These are phyloP conservation scores for Lepilemur septentrionalis DNA, from an alignment of 2,797 vertebrate species.

Conservation along the genomic window DNA sequence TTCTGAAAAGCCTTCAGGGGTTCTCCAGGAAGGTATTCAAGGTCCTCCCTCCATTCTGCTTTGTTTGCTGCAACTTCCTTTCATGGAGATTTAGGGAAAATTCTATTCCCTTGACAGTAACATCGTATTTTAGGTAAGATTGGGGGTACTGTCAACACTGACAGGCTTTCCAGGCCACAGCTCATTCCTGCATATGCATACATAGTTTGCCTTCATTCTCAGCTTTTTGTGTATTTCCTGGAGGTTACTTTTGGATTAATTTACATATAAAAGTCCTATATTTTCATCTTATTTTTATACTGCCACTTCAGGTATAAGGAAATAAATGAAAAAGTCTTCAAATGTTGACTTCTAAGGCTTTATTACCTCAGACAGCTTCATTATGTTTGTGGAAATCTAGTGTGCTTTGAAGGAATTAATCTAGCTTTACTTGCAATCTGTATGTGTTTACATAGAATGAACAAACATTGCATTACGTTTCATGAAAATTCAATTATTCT, in stretches of 20 bases:
- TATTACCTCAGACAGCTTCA: constrained; percentile 78
- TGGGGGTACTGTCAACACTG: neutral
- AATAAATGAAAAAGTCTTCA: constrained; percentile 73
- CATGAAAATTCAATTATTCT: constrained; percentile 81
- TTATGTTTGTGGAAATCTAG: constrained; percentile 77
- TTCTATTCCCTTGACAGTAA: neutral
- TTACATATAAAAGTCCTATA: constrained; percentile 70
- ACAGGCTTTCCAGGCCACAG: neutral
- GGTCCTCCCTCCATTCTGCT: neutral
- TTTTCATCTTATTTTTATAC: constrained; percentile 73
- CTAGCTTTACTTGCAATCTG: constrained; percentile 74
- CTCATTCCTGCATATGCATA: neutral
- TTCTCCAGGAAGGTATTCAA: neutral
- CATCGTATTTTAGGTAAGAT: neutral
- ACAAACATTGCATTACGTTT: constrained; percentile 78
- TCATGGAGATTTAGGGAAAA: neutral
- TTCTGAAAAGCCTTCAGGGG: neutral
- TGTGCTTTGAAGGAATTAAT: constrained; percentile 82
- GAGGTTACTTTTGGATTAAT: constrained; percentile 61
- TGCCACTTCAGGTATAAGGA: constrained; percentile 68
- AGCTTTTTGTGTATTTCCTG: constrained; percentile 47
- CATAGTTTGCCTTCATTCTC: constrained; percentile 11
- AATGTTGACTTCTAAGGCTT: constrained; percentile 77
- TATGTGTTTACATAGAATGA: constrained; percentile 80
- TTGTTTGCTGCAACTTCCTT: neutral